A percentile compares a stretch with the other conserved stretches of the same genome.
phyloP scores from a whole-genome alignment of 2,888 invertebrate species.

The Ophioninae sp. region DNA sequence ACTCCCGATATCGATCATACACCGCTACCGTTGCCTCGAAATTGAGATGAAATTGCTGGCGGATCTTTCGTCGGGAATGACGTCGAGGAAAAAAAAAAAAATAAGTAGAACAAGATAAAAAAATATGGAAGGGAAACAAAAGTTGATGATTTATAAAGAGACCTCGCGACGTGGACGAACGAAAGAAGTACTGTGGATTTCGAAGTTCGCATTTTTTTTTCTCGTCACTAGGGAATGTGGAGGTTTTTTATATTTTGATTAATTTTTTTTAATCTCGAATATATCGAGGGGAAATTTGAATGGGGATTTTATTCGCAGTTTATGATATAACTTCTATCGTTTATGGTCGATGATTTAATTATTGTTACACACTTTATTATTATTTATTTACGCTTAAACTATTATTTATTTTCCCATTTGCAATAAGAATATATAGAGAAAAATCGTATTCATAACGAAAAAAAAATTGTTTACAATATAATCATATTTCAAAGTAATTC shows the following conservation, averaged over 20 bases:
- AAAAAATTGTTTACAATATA: too few relatives aligned
- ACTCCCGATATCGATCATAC: constrained; percentile 48
- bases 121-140: background rate
- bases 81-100: background rate
- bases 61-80: constrained; percentile 56
- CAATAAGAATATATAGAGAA: too few relatives aligned
- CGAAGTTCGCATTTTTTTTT: background rate
- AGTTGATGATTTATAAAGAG: constrained; percentile 24
- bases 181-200: background rate
- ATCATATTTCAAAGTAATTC: too few relatives aligned
- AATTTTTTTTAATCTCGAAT: background rate
- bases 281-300: background rate
- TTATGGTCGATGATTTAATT: background rate
- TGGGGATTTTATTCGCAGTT: background rate
- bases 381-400: background rate
- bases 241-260: background rate
- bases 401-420: too few relatives aligned
- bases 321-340: background rate
- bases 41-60: constrained; percentile 42
- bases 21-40: constrained; percentile 23
- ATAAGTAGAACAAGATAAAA: background rate
- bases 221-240: background rate
- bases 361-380: too few relatives aligned
- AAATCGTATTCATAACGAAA: too few relatives aligned
- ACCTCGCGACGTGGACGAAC: constrained; percentile 7